Base-by-base conservation (phyloP, 2,888 invertebrate species). In the Ormyrus thymus region DNA sequence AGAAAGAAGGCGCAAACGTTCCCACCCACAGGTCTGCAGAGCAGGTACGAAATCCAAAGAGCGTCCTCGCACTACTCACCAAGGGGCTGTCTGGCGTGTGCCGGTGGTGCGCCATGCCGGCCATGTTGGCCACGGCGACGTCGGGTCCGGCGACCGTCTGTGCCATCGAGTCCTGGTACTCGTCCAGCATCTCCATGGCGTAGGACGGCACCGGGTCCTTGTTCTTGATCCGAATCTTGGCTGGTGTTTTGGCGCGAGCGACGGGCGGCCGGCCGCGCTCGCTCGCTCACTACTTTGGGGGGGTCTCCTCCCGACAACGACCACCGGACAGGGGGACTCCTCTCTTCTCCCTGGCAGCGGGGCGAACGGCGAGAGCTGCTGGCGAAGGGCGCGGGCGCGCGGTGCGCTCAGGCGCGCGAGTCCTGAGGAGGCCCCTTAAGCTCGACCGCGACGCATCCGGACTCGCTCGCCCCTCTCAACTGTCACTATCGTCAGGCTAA, bases 141-240 rank as follows among this genome's bases (percentile, higher is more conserved):
- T 86, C 85, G 59, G 86, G 88, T 6, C 86, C 87, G n/a, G 58
- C 64, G 65, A 62, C 76, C 5, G 65, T 45, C 53, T 70, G 70
- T 65, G 59, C 79, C 79, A 71, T 70, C 8, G 58, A 48, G 55
- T 90, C 89, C 84, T 89, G 89, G 80, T 87, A 89, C 76, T 90
- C 89, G 85, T 90, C 89, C 86, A 87, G 83, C 90, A 92, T 92
- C 89, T 93, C 95, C 95, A 95, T 95, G 91, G 94, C 94, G 93
- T 95, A 95, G 92, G 95, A 94, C 92, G 95, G 95, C 91, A 95
- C 93, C 92, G 95, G 95, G 90, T 95, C 95, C 92, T 95, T 94
- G 91, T 95, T 95, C 94, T 96, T 96, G 91, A 95, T 95, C 93
- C 95, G 94, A 95, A 95, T 95, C 93, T 95, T 95, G 95, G 88